A percentile compares a stretch with the other conserved stretches of the same genome.
These are phyloP conservation scores for Crypturellus undulatus DNA, from an alignment of 2,113 vertebrate species.

Conservation along the genomic window DNA sequence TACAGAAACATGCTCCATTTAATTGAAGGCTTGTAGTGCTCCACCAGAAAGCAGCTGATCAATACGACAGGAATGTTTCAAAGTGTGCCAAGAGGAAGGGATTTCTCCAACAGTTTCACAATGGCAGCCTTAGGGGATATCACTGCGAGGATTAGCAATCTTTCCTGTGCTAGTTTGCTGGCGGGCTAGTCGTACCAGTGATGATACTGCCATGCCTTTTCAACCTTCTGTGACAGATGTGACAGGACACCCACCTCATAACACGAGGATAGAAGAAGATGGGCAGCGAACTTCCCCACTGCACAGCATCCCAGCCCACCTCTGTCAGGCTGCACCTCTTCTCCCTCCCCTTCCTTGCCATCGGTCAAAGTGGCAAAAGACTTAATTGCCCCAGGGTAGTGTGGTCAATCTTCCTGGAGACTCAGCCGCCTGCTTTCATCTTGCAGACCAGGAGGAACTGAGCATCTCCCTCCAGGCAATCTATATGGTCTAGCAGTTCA, in stretches of 20 bases:
- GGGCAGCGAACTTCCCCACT: background rate
- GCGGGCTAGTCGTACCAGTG: background rate
- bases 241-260: background rate
- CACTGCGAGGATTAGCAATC: background rate
- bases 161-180: slow-evolving; percentile 19
- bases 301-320: background rate
- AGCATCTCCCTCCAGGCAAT: slow-evolving; percentile 75
- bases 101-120: slow-evolving; percentile 19
- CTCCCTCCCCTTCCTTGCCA: background rate
- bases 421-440: slow-evolving; percentile 71
- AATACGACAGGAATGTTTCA: slow-evolving; percentile 52
- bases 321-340: background rate
- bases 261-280: background rate
- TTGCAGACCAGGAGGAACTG: slow-evolving; percentile 66
- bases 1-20: slow-evolving; percentile 4
- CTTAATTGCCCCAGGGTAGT: slow-evolving; percentile 46
- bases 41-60: slow-evolving; percentile 56
- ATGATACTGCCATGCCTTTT: background rate
- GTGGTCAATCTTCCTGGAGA: slow-evolving; percentile 65
- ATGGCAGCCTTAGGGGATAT: background rate
- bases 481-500: slow-evolving; percentile 79
- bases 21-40: slow-evolving; percentile 32
- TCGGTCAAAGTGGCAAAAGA: slow-evolving; percentile 50
- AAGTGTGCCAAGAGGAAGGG: slow-evolving; percentile 48
- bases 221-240: background rate